Base-by-base conservation (phyloP, 1,140 invertebrate genomes). In the Drosophila nigrodunni region DNA sequence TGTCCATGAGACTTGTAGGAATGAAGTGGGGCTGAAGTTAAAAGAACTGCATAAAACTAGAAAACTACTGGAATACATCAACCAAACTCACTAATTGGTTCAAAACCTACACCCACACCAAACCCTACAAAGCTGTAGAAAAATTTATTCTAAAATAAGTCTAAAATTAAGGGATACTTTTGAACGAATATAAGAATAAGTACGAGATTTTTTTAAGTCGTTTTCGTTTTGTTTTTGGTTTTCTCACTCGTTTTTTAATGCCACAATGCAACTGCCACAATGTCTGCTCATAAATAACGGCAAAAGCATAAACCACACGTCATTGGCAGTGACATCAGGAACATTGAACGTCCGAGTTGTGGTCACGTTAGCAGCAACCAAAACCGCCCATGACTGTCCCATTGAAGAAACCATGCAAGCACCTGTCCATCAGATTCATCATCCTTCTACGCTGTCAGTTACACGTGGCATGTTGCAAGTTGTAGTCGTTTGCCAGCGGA, bases 311-410 rank as follows among this genome's bases (percentile, higher is more conserved):
- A 30, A 39, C 61, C 46, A 62, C 61, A 54, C 49, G 61, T 25
- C 62, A 65, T 65, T 65, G 34, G n/a, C 49, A 50, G 47, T 46
- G 7, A 39, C 47, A 54, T 54, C 50, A 37, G 13, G 25, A 52
- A 6, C 41, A 43, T 13, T 10, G 11, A 25, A 34, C 10, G 34
- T 6, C 13, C 49, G 11, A 54, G 41, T 13, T 30, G 37, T 9
- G 37, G 18, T n/a, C 57, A 37, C 37, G 50, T 37, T 59, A 41
- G 39, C 13, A 21, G 25, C 30, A 57, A 21, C 13, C 5, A 30
- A 10, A 41, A 55, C 6, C 21, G 15, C 15, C 10, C 41, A 30
- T 30, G 25, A 30, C 25, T 30, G 25, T 30, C 25, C 25, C 25
- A 30, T 6, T 5, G 6, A 5, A 6, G 25, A 43, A 43, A 5